Base-by-base conservation (phyloP, 2,888 invertebrate species). In the Terebella lapidaria region DNA sequence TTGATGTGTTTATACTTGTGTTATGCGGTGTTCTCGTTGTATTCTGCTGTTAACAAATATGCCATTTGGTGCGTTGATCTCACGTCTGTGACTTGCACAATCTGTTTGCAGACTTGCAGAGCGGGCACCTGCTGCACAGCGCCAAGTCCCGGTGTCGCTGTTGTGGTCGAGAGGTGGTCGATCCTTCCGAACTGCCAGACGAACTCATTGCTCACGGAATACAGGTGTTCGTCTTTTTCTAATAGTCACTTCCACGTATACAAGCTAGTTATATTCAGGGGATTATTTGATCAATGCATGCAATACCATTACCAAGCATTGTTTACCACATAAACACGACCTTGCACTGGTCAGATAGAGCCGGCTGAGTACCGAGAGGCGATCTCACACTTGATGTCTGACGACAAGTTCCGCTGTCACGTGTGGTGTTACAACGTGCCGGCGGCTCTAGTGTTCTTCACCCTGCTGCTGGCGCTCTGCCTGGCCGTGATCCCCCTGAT, bases 401-500 rank as follows among this genome's bases (percentile, higher is more conserved):
- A 65, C 25, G 20, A 28, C 35, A 65, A 63, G 54, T 67, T 67
- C 58, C 59, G 58, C 24, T 67, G 62, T 52, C 67, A 67, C 54
- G 59, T 67, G 28, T 65, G 66, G 61, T 67, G 66, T 59, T 67
- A 67, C 63, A 67, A 67, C 57, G 63, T 65, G n/a, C 67, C 67
- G 15, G 60, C 57, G 35, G 66, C 67, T 24, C 53, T 67, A 18
- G 51, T 67, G 3, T 58, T 63, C 59, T 67, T 67, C 58, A 57
- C 59, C 45, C 45, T 63, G 5, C 57, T 67, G 26, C 65, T 67
- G 42, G 61, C 52, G 22, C 56, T 62, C 30, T 63, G 66, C 47
- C 59, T 67, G 10, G 42, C 61, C 49, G 27, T 66, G 28, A 60
- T 64, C 5, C 67, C 67, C n/a, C 22, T 66, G 35, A 46, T 66